Evolutionary conservation across 1,140 invertebrate species (phyloP), one percentile per base, ranked within the genome.

Genomic region (Pseudomyrmex dendroicus): DNA sequence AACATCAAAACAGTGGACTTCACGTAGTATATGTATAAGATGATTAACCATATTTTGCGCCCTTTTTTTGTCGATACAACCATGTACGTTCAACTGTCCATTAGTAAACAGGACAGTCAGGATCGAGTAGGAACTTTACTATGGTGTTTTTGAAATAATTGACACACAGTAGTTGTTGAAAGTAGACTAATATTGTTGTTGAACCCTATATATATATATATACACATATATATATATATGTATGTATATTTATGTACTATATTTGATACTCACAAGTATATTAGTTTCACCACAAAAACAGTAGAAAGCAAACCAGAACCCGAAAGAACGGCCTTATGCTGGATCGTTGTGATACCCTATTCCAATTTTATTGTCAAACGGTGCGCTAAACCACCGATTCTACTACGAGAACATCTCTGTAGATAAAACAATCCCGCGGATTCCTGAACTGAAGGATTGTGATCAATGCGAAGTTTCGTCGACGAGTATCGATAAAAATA

Each of bases 181-280:
- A 72, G 84, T 88, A 86, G 70, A 89, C 86, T 89, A 89, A 89
- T 84, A 88, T 15, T n/a, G 12, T 88, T 89, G 54, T 88, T 89
- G 54, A 15, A 72, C 44, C 64, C 66, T 2, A 20, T 20, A 20
- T 20, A 20, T 20, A 20, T 20, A 20, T 20, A 20, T 20, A 20
- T 20, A 20, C n/a, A n/a, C n/a, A n/a, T 20, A 20, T 20, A 20
- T 20, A 10, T 3, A 12, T 59, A 80, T 35, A 25, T 25, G 2
- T 3, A 25, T 25, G 35, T 35, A 35, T 35, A 35, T 7, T 35
- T 35, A 35, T 35, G 35, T 35, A 35, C 35, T 35, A 35, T 7
- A 35, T 35, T 59, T 80, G 10, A 12, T 0, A 59, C 1, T 78
- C n/a, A 48, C 46, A 48, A 61, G 59, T n/a, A 25, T 13, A 52